Conservation (phyloP, 2,113 vertebrate genomes). For the Salminus brasiliensis region DNA sequence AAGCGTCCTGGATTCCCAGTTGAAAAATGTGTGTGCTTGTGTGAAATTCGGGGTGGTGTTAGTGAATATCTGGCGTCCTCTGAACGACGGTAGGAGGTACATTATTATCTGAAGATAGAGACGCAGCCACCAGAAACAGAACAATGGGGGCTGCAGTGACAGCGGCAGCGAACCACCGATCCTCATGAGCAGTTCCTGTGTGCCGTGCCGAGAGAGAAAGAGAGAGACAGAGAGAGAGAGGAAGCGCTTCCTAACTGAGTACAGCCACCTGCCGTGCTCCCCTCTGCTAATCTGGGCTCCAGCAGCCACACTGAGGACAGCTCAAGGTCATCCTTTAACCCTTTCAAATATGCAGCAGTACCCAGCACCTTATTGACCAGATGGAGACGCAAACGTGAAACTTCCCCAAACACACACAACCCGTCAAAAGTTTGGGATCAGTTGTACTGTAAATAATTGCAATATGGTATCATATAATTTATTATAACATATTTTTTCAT, state of each 20-base stretch:
- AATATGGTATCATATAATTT: too few species aligned
- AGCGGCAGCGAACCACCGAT: not conserved
- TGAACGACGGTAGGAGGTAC: not conserved
- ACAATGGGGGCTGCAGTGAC: not conserved
- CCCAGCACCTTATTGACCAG: not conserved
- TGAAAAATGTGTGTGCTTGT: not conserved
- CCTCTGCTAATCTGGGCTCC: constrained; percentile 9
- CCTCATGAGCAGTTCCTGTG: not conserved
- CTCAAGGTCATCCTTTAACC: constrained; percentile 18
- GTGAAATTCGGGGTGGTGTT: not conserved
- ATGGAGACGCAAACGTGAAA: not conserved
- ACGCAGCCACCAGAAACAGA: not conserved
- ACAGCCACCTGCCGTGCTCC: constrained; percentile 1
- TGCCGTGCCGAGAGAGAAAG: not conserved
- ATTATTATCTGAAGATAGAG: constrained; percentile 3
- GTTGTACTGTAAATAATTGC: too few species aligned
- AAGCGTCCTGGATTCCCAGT: constrained; percentile 40
- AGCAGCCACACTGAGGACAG: constrained; percentile 1
- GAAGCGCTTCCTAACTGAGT: not conserved
- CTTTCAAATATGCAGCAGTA: not conserved
- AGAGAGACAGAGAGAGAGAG: not conserved
- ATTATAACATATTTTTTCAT: too few species aligned
- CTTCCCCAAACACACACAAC: not conserved
- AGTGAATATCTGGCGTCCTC: not conserved
- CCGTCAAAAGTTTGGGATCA: not conserved